A percentile compares a stretch with the other conserved stretches of the same genome.
phyloP scores from a whole-genome alignment of 2,113 vertebrate genomes.

The Rousettus leschenaultii region DNA sequence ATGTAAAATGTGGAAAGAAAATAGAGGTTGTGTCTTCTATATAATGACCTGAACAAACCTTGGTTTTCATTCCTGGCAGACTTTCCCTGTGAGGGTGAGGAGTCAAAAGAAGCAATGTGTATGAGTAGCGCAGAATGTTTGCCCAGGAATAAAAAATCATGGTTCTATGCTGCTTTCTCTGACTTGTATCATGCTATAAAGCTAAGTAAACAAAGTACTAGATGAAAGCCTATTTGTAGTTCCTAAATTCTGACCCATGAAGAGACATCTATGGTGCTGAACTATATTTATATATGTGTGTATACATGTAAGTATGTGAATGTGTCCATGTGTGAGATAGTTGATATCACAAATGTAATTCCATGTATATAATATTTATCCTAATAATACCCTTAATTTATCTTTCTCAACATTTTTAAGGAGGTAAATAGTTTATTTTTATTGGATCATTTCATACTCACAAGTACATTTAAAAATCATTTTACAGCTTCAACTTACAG shows the following conservation, averaged over 20 bases:
- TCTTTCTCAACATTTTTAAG: not conserved
- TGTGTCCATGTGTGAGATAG: not conserved
- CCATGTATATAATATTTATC: not conserved
- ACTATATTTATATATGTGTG: not conserved
- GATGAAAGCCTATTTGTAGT: not conserved
- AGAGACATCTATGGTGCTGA: not conserved
- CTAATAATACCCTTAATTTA: conserved; percentile 3
- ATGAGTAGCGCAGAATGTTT: not conserved
- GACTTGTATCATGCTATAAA: not conserved
- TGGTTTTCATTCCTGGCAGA: not conserved
- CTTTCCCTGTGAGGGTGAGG: not conserved
- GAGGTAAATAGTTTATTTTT: conserved; percentile 20
- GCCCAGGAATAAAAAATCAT: not conserved
- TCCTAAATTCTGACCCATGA: conserved; percentile 5
- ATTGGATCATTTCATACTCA: conserved; percentile 47
- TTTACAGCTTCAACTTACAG: conserved; percentile 20
- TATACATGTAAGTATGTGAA: not conserved
- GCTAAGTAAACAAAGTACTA: not conserved
- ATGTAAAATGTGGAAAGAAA: not conserved
- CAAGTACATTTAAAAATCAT: conserved; percentile 26
- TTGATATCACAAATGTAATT: not conserved
- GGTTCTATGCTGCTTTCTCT: not conserved
- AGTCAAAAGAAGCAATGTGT: not conserved
- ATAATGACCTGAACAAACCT: not conserved
- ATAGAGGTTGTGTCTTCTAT: not conserved